These are phyloP conservation scores for Cavia aperea DNA, from an alignment of 2,113 vertebrate genomes.

Conservation along the genomic window DNA sequence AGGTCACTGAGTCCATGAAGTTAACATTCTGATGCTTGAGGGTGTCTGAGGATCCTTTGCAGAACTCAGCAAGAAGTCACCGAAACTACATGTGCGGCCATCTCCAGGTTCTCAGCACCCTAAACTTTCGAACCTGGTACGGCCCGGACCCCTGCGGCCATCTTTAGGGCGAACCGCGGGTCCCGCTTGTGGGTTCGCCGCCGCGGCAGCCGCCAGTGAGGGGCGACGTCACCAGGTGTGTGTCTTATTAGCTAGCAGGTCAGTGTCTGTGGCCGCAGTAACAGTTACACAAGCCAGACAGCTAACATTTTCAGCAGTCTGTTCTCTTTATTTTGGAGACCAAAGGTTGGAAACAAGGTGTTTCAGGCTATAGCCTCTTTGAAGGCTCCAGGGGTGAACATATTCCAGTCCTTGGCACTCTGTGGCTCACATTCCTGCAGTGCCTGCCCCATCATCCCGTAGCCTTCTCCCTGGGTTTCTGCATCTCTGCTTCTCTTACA, in stretches of 20 bases:
- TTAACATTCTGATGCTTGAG: no score
- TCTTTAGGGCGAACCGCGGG: conserved; percentile 26
- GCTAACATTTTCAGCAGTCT: background rate
- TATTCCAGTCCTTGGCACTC: accelerated
- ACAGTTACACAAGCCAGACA: no score
- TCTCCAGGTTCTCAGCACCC: no score
- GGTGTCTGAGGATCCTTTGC: no score
- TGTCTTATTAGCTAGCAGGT: background rate
- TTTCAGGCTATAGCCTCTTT: background rate
- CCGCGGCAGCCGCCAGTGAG: background rate
- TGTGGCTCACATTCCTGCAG: background rate
- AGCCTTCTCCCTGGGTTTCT: background rate
- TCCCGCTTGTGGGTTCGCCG: background rate
- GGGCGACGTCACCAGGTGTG: background rate
- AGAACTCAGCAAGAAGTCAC: no score
- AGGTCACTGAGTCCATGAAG: no score
- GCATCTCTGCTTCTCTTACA: background rate
- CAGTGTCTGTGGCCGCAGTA: background rate
- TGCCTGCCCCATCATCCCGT: background rate
- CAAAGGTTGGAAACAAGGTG: background rate
- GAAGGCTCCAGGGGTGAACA: background rate
- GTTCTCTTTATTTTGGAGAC: background rate
- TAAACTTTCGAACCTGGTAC: background rate
- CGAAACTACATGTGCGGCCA: no score
- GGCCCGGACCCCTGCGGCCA: background rate